Conservation (phyloP, 1,140 invertebrate species). For the Brachionus angularis region DNA sequence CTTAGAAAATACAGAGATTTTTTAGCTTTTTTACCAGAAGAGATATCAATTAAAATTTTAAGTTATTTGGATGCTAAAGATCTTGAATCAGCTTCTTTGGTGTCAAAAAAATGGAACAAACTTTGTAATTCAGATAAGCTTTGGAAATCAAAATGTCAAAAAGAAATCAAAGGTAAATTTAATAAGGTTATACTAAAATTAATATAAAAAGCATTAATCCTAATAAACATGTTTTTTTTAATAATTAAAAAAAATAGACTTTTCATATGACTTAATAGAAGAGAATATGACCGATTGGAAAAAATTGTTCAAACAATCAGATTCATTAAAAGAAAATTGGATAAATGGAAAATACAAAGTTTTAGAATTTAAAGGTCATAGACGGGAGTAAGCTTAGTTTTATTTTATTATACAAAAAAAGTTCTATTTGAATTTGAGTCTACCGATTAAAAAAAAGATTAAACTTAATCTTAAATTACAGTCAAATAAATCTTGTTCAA, state of each 20-base stretch:
- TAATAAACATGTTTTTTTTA: too few species aligned
- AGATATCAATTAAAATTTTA: slow-evolving; percentile 51
- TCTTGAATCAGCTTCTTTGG: slow-evolving; percentile 50
- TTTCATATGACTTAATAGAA: not conserved
- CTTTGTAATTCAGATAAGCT: slow-evolving; percentile 50
- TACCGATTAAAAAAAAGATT: too few species aligned
- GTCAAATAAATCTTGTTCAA: too few species aligned
- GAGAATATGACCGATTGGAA: slow-evolving; percentile 21
- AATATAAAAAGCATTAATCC: too few species aligned
- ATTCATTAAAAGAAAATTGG: slow-evolving; percentile 36
- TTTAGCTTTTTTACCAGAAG: slow-evolving; percentile 49
- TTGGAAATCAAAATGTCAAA: slow-evolving; percentile 51
- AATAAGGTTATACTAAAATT: not conserved
- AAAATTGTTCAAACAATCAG: slow-evolving; percentile 18
- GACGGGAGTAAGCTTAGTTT: slow-evolving; percentile 1
- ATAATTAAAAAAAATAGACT: not conserved
- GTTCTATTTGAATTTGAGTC: too few species aligned
- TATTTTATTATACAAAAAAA: not conserved
- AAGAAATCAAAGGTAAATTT: slow-evolving; percentile 46
- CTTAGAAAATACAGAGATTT: slow-evolving; percentile 52
- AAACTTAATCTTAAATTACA: too few species aligned
- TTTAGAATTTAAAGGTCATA: slow-evolving; percentile 31
- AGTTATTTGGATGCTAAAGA: slow-evolving; percentile 48
- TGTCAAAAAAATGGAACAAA: slow-evolving; percentile 50
- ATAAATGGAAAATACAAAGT: slow-evolving; percentile 16